Base-by-base conservation (phyloP, 2,113 vertebrate species). In the Saccopteryx bilineata region DNA sequence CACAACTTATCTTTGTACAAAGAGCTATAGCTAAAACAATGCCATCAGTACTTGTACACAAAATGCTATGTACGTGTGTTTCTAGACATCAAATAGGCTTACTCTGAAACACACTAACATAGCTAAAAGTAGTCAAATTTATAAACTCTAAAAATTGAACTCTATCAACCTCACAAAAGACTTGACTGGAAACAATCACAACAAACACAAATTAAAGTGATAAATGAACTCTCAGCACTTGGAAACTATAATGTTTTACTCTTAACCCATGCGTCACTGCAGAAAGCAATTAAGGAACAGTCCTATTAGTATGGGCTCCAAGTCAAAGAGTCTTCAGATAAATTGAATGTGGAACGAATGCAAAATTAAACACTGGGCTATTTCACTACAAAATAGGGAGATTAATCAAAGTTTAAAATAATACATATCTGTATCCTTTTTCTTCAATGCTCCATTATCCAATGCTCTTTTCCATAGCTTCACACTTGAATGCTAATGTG, bases 81-180 rank as follows among this genome's bases (percentile, higher is more conserved):
- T 93, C 21, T 80, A 87, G 39, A 69, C 18, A 13, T 68, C 60
- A 76, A 33, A 78, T 28, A 50, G 5, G 21, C n/a, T 93, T 86
- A 89, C 39, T 74, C 21, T 90, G 68, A 93, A 81, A 93, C 39
- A 69, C 66, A 33, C 23, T 4, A 76, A 61, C 54, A 50, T 10
- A 80, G 46, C 26, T 56, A 88, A 28, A 66, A 58, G 50, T 82
- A 13, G 54, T 69, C 46, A 68, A 23, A 89, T 79, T 76, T 80
- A 82, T 23, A 78, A 76, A 94, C 24, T 50, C 63, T 79, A 52
- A 95, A 65, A 65, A 46, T 78, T 68, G 26, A 90, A 87, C 76
- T 81, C 48, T 63, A 39, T 48, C 56, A 93, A 68, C 5, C 2
- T 80, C 48, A 81, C 23, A 65, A 78, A 91, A 74, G 7, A 74